These are phyloP conservation scores for Tenodera sinensis DNA, from an alignment of 2,888 invertebrate species.

Conservation along the genomic window DNA sequence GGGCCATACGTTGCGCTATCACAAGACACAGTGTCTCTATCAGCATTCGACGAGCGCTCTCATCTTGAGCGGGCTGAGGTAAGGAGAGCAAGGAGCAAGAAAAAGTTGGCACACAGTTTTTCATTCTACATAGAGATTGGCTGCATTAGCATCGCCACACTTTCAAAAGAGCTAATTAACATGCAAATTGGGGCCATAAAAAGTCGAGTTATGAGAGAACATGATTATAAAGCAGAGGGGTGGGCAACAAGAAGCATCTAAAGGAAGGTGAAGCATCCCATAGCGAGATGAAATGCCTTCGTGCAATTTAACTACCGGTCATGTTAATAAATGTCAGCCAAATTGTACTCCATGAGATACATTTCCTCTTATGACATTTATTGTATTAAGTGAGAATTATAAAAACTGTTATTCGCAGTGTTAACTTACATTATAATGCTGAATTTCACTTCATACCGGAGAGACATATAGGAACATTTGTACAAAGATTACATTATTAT, in stretches of 20 bases:
- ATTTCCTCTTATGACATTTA: not conserved
- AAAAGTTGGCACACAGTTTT: not conserved
- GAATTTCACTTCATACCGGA: too few relatives aligned
- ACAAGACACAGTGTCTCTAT: not conserved
- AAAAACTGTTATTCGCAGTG: too few relatives aligned
- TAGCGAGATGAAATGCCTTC: not conserved
- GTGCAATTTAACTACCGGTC: not conserved
- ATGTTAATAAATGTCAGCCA: not conserved
- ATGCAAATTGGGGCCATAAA: conserved; percentile 30
- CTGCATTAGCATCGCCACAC: conserved; percentile 14
- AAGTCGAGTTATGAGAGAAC: conserved; percentile 24
- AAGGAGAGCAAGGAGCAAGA: not conserved
- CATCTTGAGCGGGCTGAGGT: not conserved
- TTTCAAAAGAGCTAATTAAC: conserved; percentile 27
- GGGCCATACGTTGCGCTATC: too few relatives aligned
- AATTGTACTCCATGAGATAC: not conserved
- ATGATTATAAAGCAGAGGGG: conserved; percentile 14
- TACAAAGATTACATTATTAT: too few relatives aligned
- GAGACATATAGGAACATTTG: too few relatives aligned
- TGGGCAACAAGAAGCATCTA: not conserved
- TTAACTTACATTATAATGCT: too few relatives aligned
- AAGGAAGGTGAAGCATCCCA: not conserved
- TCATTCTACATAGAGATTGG: not conserved
- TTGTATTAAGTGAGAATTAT: too few relatives aligned
- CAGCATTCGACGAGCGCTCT: not conserved